Evolutionary conservation across 2,113 vertebrate genomes (phyloP), one percentile per base, ranked within the genome.

Genomic region (Anser cygnoides): DNA sequence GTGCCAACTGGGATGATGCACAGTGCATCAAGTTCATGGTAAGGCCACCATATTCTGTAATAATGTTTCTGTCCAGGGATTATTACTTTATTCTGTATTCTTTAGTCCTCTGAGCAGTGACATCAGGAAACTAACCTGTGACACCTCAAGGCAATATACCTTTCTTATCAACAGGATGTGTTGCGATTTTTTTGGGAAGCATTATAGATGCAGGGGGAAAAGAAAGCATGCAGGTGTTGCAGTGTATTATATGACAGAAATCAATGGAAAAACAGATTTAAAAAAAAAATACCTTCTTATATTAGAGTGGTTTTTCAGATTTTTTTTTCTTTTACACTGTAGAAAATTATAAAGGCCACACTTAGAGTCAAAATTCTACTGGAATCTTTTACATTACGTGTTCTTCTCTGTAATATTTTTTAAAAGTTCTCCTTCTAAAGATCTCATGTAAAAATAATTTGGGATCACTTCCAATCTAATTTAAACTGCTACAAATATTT

Each of bases 401-500:
- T 10, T 80, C 73, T 95, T n/a, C 70, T 57, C 61, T 84, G 55
- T 94, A 91, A 55, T 10, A 9, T 31, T 66, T 44, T 93, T 33
- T 29, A n/a, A 54, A 94, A 74, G 13, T 62, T 95, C 29, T 66
- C 25, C 37, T 90, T 44, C 62, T 70, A 37, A 17, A 87, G 43
- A 82, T 68, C 31, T 92, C 50, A 17, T 39, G 55, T 70, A 94
- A 91, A 93, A 94, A 85, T 85, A 95, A 94, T 80, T 89, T 57
- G 63, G 80, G 84, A 87, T 91, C 55, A 89, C 80, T 84, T 96
- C 86, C 89, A 93, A 83, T 63, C 66, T 83, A 94, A 96, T 94
- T 89, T 90, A 92, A 92, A 90, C 83, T 63, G n/a, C 46, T 85
- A 58, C 92, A 93, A 95, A 95, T 94, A 95, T 95, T 97, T 96